phyloP scores from a whole-genome alignment of 1,140 invertebrate genomes.

The Drosophila tsacasi region DNA sequence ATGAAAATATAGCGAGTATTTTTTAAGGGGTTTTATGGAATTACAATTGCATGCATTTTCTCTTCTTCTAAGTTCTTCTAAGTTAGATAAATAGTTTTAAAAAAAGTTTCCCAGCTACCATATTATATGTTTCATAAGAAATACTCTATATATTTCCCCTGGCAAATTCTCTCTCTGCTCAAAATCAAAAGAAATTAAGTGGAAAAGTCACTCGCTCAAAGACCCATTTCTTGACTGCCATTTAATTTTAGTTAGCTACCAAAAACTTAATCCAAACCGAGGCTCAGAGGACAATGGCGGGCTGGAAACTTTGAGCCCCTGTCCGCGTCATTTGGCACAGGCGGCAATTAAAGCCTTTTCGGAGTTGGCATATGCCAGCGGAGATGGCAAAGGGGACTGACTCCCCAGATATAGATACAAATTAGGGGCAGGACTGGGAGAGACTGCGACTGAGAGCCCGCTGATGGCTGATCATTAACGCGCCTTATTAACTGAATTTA shows the following conservation, averaged over 20 bases:
- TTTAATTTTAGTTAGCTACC: slow-evolving; percentile 20
- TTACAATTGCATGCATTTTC: no score
- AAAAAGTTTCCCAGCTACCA: neutral
- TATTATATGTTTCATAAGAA: neutral
- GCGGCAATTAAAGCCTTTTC: slow-evolving; percentile 49
- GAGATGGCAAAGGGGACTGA: neutral
- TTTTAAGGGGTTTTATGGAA: neutral
- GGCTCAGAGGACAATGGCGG: slow-evolving; percentile 22
- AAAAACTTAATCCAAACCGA: slow-evolving; percentile 34
- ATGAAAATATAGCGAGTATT: no score
- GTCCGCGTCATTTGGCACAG: slow-evolving; percentile 35
- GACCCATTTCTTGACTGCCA: slow-evolving; percentile 15
- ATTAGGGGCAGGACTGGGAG: slow-evolving; percentile 33
- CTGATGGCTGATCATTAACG: slow-evolving; percentile 78
- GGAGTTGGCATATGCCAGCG: slow-evolving; percentile 38
- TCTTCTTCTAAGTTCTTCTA: no score
- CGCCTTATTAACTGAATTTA: slow-evolving; percentile 81
- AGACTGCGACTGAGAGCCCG: slow-evolving; percentile 35
- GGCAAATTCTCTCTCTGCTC: neutral
- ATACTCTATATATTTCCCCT: neutral
- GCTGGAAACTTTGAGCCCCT: slow-evolving; percentile 31
- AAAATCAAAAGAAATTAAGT: slow-evolving; percentile 13
- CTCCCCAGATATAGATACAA: slow-evolving; percentile 10
- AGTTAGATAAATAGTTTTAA: no score
- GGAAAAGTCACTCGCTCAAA: slow-evolving; percentile 12